phyloP scores from a whole-genome alignment of 1,140 invertebrate genomes.

The Stegodyphus dumicola region DNA sequence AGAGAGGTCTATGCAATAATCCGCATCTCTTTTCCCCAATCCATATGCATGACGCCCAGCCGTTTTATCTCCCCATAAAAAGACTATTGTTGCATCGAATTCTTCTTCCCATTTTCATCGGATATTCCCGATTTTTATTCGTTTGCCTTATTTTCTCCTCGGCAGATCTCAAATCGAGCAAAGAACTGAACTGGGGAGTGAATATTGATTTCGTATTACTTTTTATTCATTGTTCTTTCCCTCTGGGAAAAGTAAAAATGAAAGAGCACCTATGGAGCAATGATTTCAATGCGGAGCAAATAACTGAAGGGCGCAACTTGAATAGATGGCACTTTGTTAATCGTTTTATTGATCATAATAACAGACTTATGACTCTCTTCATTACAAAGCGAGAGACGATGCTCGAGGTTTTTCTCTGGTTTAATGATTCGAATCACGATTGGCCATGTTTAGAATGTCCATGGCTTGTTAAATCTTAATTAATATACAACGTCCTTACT shows the following conservation, averaged over 20 bases:
- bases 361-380: constrained; percentile 52
- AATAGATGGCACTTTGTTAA: constrained; percentile 40
- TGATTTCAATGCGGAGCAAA: constrained; percentile 6
- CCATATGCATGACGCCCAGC: constrained; percentile 27
- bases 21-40: constrained; percentile 7
- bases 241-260: constrained; percentile 33
- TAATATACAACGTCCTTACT: too few relatives aligned
- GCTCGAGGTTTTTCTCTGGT: constrained; percentile 7
- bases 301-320: constrained; percentile 10
- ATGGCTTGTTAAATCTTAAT: neutral
- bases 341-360: constrained; percentile 56
- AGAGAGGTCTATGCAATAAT: neutral
- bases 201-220: constrained; percentile 56
- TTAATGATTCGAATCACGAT: constrained; percentile 28
- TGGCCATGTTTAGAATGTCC: neutral
- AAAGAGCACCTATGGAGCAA: constrained; percentile 3
- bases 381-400: constrained; percentile 10
- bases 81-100: constrained; percentile 44
- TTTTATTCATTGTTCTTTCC: constrained; percentile 50
- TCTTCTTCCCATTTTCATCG: constrained; percentile 33
- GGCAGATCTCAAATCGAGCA: constrained; percentile 45
- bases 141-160: constrained; percentile 31
- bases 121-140: constrained; percentile 26
- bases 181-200: constrained; percentile 40
- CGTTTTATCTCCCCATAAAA: constrained; percentile 45